A percentile compares a stretch with the other conserved stretches of the same genome.
These are phyloP conservation scores for Cinclus cinclus DNA, from an alignment of 2,113 vertebrate genomes.

Conservation along the genomic window DNA sequence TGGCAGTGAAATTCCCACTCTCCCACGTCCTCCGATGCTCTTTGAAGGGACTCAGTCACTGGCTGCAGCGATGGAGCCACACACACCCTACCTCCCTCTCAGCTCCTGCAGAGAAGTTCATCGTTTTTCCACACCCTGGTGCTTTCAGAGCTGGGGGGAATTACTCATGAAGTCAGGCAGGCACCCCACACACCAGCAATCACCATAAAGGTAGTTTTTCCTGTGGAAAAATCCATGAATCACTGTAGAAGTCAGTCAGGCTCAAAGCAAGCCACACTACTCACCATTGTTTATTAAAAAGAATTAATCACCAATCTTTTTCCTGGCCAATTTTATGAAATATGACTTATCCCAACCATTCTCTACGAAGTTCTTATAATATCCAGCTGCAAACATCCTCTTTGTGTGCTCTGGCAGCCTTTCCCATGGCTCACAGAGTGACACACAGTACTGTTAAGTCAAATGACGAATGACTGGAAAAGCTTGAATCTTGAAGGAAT, in stretches of 20 bases:
- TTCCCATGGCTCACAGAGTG: background rate
- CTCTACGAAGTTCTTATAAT: conserved; percentile 16
- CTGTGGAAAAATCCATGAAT: conserved; percentile 21
- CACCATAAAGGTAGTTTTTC: conserved; percentile 16
- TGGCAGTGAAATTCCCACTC: conserved; percentile 10
- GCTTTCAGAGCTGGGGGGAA: background rate
- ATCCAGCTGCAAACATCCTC: background rate
- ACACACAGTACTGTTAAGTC: conserved; percentile 15
- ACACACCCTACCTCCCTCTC: conserved; percentile 10
- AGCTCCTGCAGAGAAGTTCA: background rate
- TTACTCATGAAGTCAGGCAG: conserved; percentile 35
- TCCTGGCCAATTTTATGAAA: background rate
- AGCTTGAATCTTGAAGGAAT: conserved; percentile 26
- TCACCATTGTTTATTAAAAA: background rate
- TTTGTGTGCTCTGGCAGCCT: background rate
- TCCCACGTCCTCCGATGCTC: background rate
- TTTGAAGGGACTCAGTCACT: background rate
- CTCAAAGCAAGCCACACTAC: background rate
- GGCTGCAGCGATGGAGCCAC: background rate
- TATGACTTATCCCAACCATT: conserved; percentile 45
- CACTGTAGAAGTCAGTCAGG: conserved; percentile 13
- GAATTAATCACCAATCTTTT: conserved; percentile 19
- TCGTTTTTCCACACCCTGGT: background rate
- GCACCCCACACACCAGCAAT: background rate
- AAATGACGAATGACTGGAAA: conserved; percentile 17